Percentiles rank a stretch among this genome's conserved stretches.
Evolutionary conservation across 2,888 invertebrate species (phyloP).

Genomic region (Iselma pallidipennis): DNA sequence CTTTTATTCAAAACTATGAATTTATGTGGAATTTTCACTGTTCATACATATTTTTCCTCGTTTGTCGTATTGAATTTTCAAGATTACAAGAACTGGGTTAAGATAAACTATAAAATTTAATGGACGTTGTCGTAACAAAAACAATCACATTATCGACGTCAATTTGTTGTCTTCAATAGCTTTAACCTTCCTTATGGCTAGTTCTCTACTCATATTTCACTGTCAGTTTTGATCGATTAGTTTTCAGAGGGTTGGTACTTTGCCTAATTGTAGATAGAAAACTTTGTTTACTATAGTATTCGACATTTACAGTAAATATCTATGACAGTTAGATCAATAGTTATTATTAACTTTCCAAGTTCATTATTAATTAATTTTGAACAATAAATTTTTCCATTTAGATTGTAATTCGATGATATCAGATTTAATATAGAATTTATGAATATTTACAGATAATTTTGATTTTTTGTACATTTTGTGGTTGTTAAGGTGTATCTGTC

Average conservation of each 20-base stretch:
- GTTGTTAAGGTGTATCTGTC: background rate
- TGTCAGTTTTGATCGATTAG: background rate
- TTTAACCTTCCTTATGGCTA: background rate
- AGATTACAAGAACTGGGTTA: no score
- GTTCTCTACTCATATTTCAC: background rate
- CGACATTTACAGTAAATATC: background rate
- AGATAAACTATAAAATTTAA: no score
- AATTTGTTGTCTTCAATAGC: background rate
- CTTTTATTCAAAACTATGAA: constrained; percentile 1
- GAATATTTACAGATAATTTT: no score
- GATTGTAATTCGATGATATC: no score
- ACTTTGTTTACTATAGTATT: background rate
- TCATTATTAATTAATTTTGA: no score
- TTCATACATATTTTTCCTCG: no score
- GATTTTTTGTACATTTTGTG: no score
- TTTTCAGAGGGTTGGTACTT: background rate
- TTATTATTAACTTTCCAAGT: background rate
- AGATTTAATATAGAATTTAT: no score
- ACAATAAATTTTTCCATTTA: no score
- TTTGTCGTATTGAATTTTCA: no score
- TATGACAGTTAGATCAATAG: background rate
- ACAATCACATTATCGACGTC: background rate
- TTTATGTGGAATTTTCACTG: background rate
- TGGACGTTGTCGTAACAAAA: background rate
- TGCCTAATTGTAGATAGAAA: background rate